phyloP scores from a whole-genome alignment of 2,888 invertebrate species.

The Spicauda simplicius region DNA sequence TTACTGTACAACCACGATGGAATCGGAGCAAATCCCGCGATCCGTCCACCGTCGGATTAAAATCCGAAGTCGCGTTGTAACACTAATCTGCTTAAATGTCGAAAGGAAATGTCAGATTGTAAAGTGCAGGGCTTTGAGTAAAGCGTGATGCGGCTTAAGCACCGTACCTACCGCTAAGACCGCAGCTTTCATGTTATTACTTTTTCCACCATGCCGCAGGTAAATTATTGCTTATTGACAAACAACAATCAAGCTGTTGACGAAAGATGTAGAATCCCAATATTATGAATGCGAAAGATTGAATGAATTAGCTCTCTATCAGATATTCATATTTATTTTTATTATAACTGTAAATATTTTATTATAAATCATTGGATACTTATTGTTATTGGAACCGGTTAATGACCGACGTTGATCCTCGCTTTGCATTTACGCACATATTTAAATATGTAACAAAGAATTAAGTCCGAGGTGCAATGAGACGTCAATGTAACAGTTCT shows the following conservation, averaged over 20 bases:
- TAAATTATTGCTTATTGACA: neutral
- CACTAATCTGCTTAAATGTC: slow-evolving; percentile 84
- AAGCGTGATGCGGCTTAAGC: slow-evolving; percentile 73
- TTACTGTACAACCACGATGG: slow-evolving; percentile 76
- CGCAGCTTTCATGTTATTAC: slow-evolving; percentile 55
- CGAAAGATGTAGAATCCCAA: neutral
- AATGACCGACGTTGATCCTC: too few relatives aligned
- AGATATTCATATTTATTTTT: too few relatives aligned
- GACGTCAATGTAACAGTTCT: neutral
- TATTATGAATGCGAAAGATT: neutral
- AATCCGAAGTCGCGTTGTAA: slow-evolving; percentile 77
- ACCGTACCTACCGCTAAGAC: slow-evolving; percentile 68
- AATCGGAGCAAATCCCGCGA: slow-evolving; percentile 78
- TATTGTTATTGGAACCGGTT: too few relatives aligned
- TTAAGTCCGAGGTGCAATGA: too few relatives aligned
- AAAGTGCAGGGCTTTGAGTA: slow-evolving; percentile 73
- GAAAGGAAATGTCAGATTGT: slow-evolving; percentile 85
- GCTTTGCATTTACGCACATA: too few relatives aligned
- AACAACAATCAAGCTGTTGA: neutral
- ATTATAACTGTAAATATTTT: too few relatives aligned
- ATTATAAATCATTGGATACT: too few relatives aligned
- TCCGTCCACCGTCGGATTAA: slow-evolving; percentile 81
- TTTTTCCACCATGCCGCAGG: slow-evolving; percentile 31
- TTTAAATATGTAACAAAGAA: too few relatives aligned
- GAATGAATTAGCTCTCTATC: neutral